Evolutionary conservation across 2,888 invertebrate genomes (phyloP).

Genomic region (Cryptus viduatorius): DNA sequence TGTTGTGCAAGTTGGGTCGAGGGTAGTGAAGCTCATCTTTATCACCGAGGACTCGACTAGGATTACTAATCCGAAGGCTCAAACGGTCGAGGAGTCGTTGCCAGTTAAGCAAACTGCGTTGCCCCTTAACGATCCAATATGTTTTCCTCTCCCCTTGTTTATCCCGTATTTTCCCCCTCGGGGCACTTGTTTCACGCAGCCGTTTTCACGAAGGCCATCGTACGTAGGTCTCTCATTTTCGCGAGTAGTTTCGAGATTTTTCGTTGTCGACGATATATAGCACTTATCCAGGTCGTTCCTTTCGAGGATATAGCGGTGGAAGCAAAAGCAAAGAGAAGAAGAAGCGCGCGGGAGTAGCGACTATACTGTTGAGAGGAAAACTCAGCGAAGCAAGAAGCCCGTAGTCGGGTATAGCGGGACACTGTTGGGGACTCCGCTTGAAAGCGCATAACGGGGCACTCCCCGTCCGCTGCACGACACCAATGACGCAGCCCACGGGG

Average conservation of each 20-base stretch:
- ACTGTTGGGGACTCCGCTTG: conserved; percentile 10
- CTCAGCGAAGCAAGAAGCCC: background rate
- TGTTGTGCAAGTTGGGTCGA: background rate
- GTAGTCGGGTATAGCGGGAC: conserved; percentile 12
- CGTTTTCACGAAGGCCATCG: conserved; percentile 41
- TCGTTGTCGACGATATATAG: conserved; percentile 38
- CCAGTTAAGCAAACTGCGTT: conserved; percentile 82
- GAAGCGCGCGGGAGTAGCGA: too few species aligned
- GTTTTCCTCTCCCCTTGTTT: conserved; percentile 74
- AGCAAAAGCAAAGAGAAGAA: too few species aligned
- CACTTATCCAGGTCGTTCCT: conserved; percentile 15
- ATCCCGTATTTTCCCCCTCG: conserved; percentile 26
- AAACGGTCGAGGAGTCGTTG: conserved; percentile 61
- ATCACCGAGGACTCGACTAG: conserved; percentile 50
- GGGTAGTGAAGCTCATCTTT: conserved; percentile 40
- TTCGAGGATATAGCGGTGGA: too few species aligned
- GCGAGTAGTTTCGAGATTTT: conserved; percentile 77
- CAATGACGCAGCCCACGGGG: conserved; percentile 80
- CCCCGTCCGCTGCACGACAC: conserved; percentile 68
- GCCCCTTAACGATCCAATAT: conserved; percentile 82
- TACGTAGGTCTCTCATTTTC: conserved; percentile 68
- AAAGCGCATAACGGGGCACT: conserved; percentile 56
- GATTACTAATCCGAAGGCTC: conserved; percentile 61
- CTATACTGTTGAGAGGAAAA: background rate
- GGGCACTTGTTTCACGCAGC: conserved; percentile 27